Conservation (phyloP, 2,888 invertebrate species). For the Trissolcus brochymenae region DNA sequence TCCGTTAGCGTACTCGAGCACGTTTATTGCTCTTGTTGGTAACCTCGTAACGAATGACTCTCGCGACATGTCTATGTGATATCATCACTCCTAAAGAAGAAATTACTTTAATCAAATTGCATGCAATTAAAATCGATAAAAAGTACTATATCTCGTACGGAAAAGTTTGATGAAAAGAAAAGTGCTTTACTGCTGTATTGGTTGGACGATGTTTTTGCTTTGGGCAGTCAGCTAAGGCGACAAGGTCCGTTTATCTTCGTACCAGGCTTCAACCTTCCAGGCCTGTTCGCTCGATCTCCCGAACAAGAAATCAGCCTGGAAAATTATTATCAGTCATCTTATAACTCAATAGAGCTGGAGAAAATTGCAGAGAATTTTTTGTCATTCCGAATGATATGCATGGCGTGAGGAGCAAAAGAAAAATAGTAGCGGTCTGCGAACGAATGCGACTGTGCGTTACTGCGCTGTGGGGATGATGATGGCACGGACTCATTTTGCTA, state of each 20-base stretch:
- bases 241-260: slow-evolving; percentile 59
- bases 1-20: slow-evolving; percentile 70
- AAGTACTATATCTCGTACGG: too few relatives aligned
- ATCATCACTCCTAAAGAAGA: too few relatives aligned
- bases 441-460: slow-evolving; percentile 32
- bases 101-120: too few relatives aligned
- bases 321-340: slow-evolving; percentile 11
- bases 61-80: slow-evolving; percentile 52
- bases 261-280: slow-evolving; percentile 38
- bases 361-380: slow-evolving; percentile 11
- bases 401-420: neutral
- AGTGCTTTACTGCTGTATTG: slow-evolving; percentile 12
- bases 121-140: too few relatives aligned
- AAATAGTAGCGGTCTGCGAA: slow-evolving; percentile 12
- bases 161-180: too few relatives aligned
- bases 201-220: slow-evolving; percentile 38
- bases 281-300: slow-evolving; percentile 3
- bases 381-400: slow-evolving; percentile 9
- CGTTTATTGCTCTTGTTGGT: slow-evolving; percentile 75
- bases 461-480: slow-evolving; percentile 25
- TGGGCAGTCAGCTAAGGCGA: slow-evolving; percentile 47
- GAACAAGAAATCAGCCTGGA: slow-evolving; percentile 13
- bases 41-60: slow-evolving; percentile 73
- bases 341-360: slow-evolving; percentile 6
- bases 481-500: slow-evolving; percentile 46